A percentile compares a stretch with the other conserved stretches of the same genome.
phyloP scores from a whole-genome alignment of 2,888 invertebrate genomes.

The Pimpla rufipes region DNA sequence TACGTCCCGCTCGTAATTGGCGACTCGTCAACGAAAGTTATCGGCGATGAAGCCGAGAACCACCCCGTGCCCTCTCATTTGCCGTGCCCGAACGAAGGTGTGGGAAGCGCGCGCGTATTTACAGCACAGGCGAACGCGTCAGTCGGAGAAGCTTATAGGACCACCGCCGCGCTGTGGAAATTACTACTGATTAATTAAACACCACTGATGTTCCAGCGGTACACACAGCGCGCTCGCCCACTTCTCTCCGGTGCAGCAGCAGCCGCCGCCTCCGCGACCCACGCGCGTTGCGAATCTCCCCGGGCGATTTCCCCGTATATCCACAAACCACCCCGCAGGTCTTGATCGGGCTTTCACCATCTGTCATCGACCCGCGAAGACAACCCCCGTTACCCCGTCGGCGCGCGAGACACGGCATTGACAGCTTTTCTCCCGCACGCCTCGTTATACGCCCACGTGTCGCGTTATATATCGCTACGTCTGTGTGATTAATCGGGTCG shows the following conservation, averaged over 20 bases:
- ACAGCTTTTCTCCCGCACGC: slow-evolving; percentile 18
- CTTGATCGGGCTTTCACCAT: slow-evolving; percentile 44
- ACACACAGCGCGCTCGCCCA: slow-evolving; percentile 6
- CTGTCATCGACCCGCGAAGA: slow-evolving; percentile 48
- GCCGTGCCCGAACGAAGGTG: slow-evolving; percentile 2
- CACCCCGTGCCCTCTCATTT: slow-evolving; percentile 44
- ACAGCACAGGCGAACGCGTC: slow-evolving; percentile 16
- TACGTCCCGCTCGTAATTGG: slow-evolving; percentile 57
- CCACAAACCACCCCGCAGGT: slow-evolving; percentile 39
- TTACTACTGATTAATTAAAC: slow-evolving; percentile 67
- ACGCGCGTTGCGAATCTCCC: slow-evolving; percentile 19
- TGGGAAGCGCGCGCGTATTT: slow-evolving; percentile 23
- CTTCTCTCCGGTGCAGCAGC: background rate
- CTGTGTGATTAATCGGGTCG: background rate
- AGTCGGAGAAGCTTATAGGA: slow-evolving; percentile 26
- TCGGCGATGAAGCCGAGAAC: slow-evolving; percentile 45
- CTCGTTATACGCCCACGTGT: slow-evolving; percentile 1
- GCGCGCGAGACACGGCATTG: slow-evolving; percentile 16
- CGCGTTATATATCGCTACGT: background rate
- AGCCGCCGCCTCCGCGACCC: slow-evolving; percentile 10
- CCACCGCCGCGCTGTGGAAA: slow-evolving; percentile 44
- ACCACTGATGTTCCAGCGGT: slow-evolving; percentile 33
- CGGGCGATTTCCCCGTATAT: slow-evolving; percentile 49
- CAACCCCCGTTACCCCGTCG: slow-evolving; percentile 27
- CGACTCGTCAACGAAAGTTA: slow-evolving; percentile 63